Percentiles rank a stretch among this genome's conserved stretches.
phyloP scores from a whole-genome alignment of 30 jellyfish, hydroid and myxozoan species.

The Hydra vulgaris region DNA sequence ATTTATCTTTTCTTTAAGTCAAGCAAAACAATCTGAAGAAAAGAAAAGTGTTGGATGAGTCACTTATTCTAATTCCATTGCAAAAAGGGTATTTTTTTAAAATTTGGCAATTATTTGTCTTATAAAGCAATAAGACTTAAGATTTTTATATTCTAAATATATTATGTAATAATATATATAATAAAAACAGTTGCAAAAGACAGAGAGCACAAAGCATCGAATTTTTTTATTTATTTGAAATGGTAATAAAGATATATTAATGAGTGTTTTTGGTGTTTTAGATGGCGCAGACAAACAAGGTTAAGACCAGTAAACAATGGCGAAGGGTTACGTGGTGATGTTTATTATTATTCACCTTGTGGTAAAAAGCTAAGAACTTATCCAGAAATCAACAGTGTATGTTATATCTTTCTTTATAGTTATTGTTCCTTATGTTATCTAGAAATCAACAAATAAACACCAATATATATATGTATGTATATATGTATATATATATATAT shows the following conservation, averaged over 20 bases:
- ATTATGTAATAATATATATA: too few species aligned
- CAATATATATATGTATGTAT: too few species aligned
- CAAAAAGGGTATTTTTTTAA: conserved; percentile 44
- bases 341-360: conserved; percentile 88
- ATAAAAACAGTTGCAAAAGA: too few species aligned
- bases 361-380: conserved; percentile 89
- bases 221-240: not conserved
- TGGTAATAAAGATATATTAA: not conserved
- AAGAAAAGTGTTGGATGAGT: conserved; percentile 71
- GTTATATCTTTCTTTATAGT: not conserved
- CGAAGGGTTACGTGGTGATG: conserved; percentile 96
- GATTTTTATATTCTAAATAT: too few species aligned
- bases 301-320: conserved; percentile 65
- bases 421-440: not conserved
- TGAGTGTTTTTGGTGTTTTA: not conserved
- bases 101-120: not conserved
- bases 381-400: conserved; percentile 72
- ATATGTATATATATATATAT: too few species aligned
- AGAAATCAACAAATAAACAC: too few species aligned
- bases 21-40: conserved; percentile 18
- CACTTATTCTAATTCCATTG: conserved; percentile 58
- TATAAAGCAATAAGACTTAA: too few species aligned
- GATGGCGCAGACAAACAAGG: conserved; percentile 93
- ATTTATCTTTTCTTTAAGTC: not conserved
- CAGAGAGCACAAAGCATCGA: too few species aligned